Evolutionary conservation across 2,888 invertebrate genomes (phyloP).

Genomic region (Selenia dentaria): DNA sequence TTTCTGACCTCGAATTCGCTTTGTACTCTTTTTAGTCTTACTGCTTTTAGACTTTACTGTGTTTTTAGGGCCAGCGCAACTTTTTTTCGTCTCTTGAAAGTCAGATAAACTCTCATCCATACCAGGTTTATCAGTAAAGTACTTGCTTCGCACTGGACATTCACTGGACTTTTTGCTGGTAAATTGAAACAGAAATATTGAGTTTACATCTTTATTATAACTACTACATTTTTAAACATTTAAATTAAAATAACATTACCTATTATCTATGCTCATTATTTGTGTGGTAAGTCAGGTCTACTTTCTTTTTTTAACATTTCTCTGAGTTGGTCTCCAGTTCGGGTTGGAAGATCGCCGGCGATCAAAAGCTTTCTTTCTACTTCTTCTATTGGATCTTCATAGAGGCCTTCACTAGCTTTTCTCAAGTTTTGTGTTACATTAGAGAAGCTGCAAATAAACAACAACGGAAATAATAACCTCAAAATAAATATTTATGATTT

Average conservation of each 20-base stretch:
- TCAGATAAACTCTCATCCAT: constrained; percentile 75
- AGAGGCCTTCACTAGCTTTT: constrained; percentile 51
- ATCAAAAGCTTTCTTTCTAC: constrained; percentile 70
- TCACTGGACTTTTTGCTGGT: constrained; percentile 40
- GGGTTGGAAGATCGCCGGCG: constrained; percentile 56
- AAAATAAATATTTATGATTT: background rate
- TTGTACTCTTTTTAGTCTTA: constrained; percentile 49
- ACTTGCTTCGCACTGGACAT: constrained; percentile 62
- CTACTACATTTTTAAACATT: constrained; percentile 16
- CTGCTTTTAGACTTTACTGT: constrained; percentile 35
- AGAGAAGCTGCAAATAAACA: constrained; percentile 50
- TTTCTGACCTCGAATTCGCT: constrained; percentile 61
- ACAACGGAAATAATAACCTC: background rate
- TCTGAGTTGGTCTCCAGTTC: constrained; percentile 51
- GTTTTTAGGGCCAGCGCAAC: constrained; percentile 51
- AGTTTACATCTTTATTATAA: constrained; percentile 29
- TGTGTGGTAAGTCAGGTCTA: constrained; percentile 56
- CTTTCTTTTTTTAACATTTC: constrained; percentile 49
- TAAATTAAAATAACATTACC: constrained; percentile 41
- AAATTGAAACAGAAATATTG: constrained; percentile 55
- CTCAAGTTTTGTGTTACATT: constrained; percentile 53
- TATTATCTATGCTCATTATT: constrained; percentile 59
- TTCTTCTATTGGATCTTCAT: constrained; percentile 71
- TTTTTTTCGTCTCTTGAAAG: constrained; percentile 64
- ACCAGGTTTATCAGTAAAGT: constrained; percentile 53